These are phyloP conservation scores for Andricus quercusramuli DNA, from an alignment of 2,888 invertebrate genomes.

Conservation along the genomic window DNA sequence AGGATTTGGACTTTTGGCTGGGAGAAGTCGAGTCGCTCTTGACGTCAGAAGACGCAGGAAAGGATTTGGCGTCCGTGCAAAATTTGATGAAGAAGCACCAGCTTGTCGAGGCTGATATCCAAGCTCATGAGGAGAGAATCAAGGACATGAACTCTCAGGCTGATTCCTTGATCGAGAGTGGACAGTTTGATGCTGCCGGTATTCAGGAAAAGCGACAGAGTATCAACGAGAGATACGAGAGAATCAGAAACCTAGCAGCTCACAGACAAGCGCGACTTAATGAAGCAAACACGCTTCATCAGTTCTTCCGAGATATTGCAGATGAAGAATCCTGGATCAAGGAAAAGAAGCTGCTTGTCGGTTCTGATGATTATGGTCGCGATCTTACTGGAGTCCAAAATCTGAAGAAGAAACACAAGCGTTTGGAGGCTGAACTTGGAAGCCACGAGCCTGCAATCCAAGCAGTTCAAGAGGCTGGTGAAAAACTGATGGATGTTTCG, in stretches of 20 bases:
- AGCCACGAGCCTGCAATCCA: conserved; percentile 99
- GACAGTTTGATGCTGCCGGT: conserved; percentile 97
- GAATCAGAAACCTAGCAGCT: conserved; percentile 94
- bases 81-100: conserved; percentile 99
- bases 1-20: conserved; percentile 99
- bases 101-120: conserved; percentile 98
- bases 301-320: conserved; percentile 99
- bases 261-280: conserved; percentile 95
- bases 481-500: conserved; percentile 96
- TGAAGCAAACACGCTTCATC: conserved; percentile 98
- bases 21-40: conserved; percentile 98
- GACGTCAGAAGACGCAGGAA: conserved; percentile 97
- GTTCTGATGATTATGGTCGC: conserved; percentile 98
- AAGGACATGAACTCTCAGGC: conserved; percentile 97
- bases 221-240: conserved; percentile 98
- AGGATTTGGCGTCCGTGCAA: conserved; percentile 98
- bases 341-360: conserved; percentile 98
- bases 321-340: conserved; percentile 99
- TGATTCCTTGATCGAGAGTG: conserved; percentile 96
- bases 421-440: conserved; percentile 98
- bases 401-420: conserved; percentile 98
- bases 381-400: conserved; percentile 99
- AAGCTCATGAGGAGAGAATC: conserved; percentile 96
- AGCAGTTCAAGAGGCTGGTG: conserved; percentile 93
- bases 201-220: conserved; percentile 96